phyloP scores from a whole-genome alignment of 2,888 invertebrate species.

The Teleogryllus oceanicus region DNA sequence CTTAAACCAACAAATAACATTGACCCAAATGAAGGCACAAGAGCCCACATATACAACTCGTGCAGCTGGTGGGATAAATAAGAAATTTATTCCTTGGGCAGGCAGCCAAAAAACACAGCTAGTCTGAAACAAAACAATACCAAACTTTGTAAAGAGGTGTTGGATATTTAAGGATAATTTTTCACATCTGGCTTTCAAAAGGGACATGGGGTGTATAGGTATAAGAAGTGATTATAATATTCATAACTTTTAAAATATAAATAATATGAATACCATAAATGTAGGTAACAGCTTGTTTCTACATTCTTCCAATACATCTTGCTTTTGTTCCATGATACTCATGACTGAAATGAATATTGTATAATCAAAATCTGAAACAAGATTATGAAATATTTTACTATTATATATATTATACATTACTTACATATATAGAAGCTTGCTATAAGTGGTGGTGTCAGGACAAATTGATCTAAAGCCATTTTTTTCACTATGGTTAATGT shows the following conservation, averaged over 20 bases:
- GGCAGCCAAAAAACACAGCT: conserved; percentile 84
- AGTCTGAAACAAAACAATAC: conserved; percentile 47
- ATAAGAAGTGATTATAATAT: background rate
- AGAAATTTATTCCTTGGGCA: conserved; percentile 74
- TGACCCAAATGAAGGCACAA: conserved; percentile 79
- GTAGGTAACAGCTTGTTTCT: conserved; percentile 68
- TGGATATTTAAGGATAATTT: too few relatives aligned
- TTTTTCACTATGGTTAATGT: conserved; percentile 63
- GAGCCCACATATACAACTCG: conserved; percentile 75
- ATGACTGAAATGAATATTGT: conserved; percentile 59
- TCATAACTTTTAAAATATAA: background rate
- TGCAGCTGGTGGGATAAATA: conserved; percentile 64
- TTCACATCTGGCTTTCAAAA: background rate
- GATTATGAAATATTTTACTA: background rate
- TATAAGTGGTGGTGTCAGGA: conserved; percentile 69
- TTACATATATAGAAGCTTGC: conserved; percentile 69
- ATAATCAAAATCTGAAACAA: conserved; percentile 1
- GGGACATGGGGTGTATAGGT: background rate
- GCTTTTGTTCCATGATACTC: conserved; percentile 69
- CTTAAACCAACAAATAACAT: conserved; percentile 78
- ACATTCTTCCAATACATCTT: conserved; percentile 67
- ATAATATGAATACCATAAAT: conserved; percentile 41
- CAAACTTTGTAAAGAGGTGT: too few relatives aligned
- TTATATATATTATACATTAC: conserved; percentile 41
- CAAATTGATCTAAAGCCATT: conserved; percentile 69